Base-by-base conservation (phyloP, 2,797 vertebrate genomes). In the Poeciliopsis presidionis region DNA sequence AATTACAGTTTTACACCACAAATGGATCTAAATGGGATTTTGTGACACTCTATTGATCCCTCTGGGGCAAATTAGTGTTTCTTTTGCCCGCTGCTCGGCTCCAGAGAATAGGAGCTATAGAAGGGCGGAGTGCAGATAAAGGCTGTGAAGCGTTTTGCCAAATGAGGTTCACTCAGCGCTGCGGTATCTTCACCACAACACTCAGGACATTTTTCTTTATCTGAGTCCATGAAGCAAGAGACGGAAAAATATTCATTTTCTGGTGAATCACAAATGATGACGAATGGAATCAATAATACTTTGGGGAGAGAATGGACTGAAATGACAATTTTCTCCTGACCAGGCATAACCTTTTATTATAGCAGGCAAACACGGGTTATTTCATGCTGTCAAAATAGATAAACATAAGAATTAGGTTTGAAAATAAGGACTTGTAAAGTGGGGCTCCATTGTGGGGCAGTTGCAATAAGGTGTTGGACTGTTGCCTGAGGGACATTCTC, bases 1-100 rank as follows among this genome's bases (percentile, higher is more conserved):
- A 89, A 93, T 94, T 91, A 93, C 89, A 87, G 88, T 88, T 93
- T 91, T 85, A 90, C 79, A 84, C 90, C 87, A 86, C 90, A 94
- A 90, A 93, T 94, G 90, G 90, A 91, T 92, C 90, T 91, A 92
- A 93, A 94, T 91, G 91, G 88, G 71, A 91, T 94, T 92, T 91
- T n/a, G 78, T 87, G 83, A 84, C 83, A 82, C 84, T 79, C 79
- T 90, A 91, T 90, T 91, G 93, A 93, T 94, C 89, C 80, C 88
- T 79, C 45, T 84, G 87, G 84, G 83, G 84, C 87, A 89, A 91
- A 91, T 88, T 90, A 88, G 86, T 86, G 82, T 88, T 87, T 88
- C 82, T 89, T 65, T 89, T 83, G 72, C 80, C 79, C 73, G 78
- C 86, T 39, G 82, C 76, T 75, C 80, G 82, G 83, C 77, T 80